A percentile compares a stretch with the other conserved stretches of the same genome.
Conservation (phyloP, 2,888 invertebrate species). For the Panopea generosa region DNA sequence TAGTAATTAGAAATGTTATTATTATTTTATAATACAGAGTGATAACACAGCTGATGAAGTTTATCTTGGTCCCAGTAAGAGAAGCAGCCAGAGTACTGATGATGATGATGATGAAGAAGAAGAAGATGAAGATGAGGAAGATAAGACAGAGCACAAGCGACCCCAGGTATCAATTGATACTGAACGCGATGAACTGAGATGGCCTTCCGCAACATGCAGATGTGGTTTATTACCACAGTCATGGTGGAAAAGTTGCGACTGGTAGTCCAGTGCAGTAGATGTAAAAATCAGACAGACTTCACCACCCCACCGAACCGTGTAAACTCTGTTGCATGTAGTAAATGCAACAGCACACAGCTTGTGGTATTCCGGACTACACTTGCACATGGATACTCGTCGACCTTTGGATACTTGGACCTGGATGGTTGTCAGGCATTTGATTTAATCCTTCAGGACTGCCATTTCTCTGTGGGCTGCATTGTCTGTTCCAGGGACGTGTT, state of each 20-base stretch:
- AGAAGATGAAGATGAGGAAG: slow-evolving; percentile 10
- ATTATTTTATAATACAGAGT: slow-evolving; percentile 7
- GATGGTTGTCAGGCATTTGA: slow-evolving; percentile 83
- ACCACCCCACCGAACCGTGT: slow-evolving; percentile 73
- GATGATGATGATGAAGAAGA: slow-evolving; percentile 17
- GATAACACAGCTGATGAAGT: background rate
- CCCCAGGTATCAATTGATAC: slow-evolving; percentile 44
- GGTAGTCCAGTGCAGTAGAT: slow-evolving; percentile 79
- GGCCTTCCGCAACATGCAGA: slow-evolving; percentile 78
- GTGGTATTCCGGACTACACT: slow-evolving; percentile 80
- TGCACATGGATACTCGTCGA: slow-evolving; percentile 81
- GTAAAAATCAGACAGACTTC: slow-evolving; percentile 79
- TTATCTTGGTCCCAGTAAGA: too few relatives aligned
- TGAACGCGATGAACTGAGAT: slow-evolving; percentile 83
- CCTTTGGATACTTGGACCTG: slow-evolving; percentile 84
- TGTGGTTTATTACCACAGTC: slow-evolving; percentile 80
- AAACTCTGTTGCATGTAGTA: slow-evolving; percentile 77
- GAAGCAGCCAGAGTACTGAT: background rate
- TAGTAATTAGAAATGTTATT: too few relatives aligned
- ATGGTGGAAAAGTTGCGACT: slow-evolving; percentile 76
- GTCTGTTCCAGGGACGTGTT: slow-evolving; percentile 82
- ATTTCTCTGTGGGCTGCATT: slow-evolving; percentile 82
- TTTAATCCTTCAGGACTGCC: slow-evolving; percentile 82
- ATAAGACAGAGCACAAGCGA: slow-evolving; percentile 24
- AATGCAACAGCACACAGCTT: slow-evolving; percentile 78